A percentile compares a stretch with the other conserved stretches of the same genome.
phyloP scores from a whole-genome alignment of 2,113 vertebrate genomes.

The Aptenodytes patagonicus region DNA sequence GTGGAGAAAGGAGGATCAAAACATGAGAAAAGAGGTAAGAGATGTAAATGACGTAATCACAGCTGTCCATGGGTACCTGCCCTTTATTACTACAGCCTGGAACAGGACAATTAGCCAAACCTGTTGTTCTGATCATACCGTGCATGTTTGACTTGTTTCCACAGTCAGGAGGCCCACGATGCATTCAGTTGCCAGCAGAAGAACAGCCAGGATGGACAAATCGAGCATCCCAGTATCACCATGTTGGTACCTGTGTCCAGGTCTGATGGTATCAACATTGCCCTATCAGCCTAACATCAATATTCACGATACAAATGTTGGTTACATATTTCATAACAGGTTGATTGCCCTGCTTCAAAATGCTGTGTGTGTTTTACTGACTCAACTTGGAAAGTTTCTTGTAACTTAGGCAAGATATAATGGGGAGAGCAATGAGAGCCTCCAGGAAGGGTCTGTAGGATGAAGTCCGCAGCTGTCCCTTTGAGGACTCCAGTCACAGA shows the following conservation, averaged over 20 bases:
- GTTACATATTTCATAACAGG: not conserved
- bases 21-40: not conserved
- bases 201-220: not conserved
- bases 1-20: not conserved
- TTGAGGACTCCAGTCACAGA: not conserved
- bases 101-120: not conserved
- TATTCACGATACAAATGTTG: not conserved
- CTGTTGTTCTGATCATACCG: not conserved
- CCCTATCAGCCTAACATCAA: not conserved
- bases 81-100: not conserved
- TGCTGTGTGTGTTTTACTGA: not conserved
- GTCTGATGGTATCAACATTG: not conserved
- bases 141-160: not conserved
- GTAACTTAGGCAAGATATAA: not conserved
- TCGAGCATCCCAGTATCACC: not conserved
- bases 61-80: not conserved
- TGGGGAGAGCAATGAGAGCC: not conserved
- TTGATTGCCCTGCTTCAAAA: not conserved
- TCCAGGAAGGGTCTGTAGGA: not conserved
- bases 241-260: not conserved
- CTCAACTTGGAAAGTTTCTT: not conserved
- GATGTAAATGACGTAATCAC: not conserved
- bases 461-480: not conserved
- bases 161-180: not conserved
- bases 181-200: not conserved